A percentile compares a stretch with the other conserved stretches of the same genome.
Evolutionary conservation across 2,797 vertebrate species (phyloP).

Genomic region (Epinephelus malabaricus): DNA sequence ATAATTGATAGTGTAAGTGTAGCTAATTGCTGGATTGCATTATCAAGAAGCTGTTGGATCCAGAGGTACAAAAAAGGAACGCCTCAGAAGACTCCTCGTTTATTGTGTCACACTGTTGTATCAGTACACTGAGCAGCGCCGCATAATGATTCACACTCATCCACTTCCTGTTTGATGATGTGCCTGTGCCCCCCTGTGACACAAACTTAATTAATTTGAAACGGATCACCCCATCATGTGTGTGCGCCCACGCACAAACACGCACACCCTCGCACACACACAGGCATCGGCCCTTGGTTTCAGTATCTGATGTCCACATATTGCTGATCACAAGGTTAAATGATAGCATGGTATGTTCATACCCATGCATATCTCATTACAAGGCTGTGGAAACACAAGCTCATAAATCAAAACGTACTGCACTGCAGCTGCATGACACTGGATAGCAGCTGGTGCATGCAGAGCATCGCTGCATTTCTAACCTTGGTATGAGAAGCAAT

Average conservation of each 20-base stretch:
- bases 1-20: conserved; percentile 22
- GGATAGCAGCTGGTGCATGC: conserved; percentile 39
- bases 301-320: conserved; percentile 64
- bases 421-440: conserved; percentile 54
- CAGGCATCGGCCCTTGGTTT: conserved; percentile 25
- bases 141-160: conserved; percentile 51
- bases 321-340: conserved; percentile 78
- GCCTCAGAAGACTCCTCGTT: conserved; percentile 19
- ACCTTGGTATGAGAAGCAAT: conserved; percentile 37
- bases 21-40: conserved; percentile 27
- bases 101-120: conserved; percentile 20
- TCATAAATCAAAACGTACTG: conserved; percentile 67
- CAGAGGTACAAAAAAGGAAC: not conserved
- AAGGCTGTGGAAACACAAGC: conserved; percentile 56
- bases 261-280: not conserved
- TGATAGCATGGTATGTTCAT: conserved; percentile 50
- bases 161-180: conserved; percentile 61
- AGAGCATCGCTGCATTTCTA: conserved; percentile 40
- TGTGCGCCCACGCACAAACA: conserved; percentile 26
- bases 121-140: conserved; percentile 8
- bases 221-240: conserved; percentile 41
- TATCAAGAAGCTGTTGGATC: conserved; percentile 4
- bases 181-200: conserved; percentile 16
- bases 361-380: conserved; percentile 61
- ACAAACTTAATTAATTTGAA: conserved; percentile 54